Evolutionary conservation across 2,113 vertebrate species (phyloP).

Genomic region (Antigone vipio): DNA sequence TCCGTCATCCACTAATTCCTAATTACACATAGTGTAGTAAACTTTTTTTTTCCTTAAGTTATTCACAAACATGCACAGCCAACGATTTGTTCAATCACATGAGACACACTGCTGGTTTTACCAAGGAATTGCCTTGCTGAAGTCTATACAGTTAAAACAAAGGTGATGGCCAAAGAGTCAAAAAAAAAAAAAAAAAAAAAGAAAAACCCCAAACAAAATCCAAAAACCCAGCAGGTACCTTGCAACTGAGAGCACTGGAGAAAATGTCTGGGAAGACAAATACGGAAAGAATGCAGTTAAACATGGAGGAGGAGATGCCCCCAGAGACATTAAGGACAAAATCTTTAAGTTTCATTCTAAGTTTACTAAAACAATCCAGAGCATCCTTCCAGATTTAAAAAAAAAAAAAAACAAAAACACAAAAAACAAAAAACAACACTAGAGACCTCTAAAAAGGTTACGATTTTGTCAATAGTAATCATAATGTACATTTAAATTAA

Average conservation of each 20-base stretch:
- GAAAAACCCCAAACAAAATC: not conserved
- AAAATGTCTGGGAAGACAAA: not conserved
- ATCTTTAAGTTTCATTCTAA: not conserved
- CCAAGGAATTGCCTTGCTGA: not conserved
- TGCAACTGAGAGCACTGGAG: not conserved
- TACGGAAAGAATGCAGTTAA: not conserved
- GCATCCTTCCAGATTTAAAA: not conserved
- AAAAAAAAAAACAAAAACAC: not conserved
- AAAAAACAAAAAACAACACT: too few relatives aligned
- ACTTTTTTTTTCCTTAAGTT: not conserved
- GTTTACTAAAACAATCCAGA: not conserved
- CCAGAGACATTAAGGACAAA: not conserved
- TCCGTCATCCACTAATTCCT: not conserved
- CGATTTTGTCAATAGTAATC: not conserved
- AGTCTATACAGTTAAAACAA: not conserved
- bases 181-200: not conserved
- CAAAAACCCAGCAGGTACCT: not conserved
- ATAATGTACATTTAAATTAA: not conserved
- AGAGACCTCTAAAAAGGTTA: not conserved
- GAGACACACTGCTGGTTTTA: not conserved
- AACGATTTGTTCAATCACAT: not conserved
- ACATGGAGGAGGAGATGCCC: not conserved
- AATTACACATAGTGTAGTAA: not conserved
- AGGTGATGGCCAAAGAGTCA: not conserved
- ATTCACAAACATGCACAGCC: not conserved